Percentiles rank a stretch among this genome's conserved stretches.
phyloP scores from a whole-genome alignment of 2,113 vertebrate species.

The Herpetotheres cachinnans region DNA sequence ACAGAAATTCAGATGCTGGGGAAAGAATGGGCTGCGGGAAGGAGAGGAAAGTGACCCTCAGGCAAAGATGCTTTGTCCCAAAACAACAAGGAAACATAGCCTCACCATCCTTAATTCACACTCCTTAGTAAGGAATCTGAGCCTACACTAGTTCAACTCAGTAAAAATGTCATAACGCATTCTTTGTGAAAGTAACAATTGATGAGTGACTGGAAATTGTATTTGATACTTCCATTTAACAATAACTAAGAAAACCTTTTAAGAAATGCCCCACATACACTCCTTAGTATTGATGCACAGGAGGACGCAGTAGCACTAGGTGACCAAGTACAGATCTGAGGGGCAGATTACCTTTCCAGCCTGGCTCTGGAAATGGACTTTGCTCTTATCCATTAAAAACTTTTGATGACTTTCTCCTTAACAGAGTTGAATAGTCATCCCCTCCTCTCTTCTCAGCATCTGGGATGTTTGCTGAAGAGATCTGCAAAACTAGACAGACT shows the following conservation, averaged over 20 bases:
- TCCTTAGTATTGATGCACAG: not conserved
- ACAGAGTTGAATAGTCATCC: not conserved
- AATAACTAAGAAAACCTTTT: not conserved
- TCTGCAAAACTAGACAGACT: not conserved
- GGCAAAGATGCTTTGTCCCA: not conserved
- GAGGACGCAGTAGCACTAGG: not conserved
- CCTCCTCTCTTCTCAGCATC: not conserved
- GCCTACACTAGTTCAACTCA: not conserved
- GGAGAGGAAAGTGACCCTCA: not conserved
- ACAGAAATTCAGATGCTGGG: not conserved
- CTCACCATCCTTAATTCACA: not conserved
- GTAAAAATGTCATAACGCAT: not conserved
- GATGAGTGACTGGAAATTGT: not conserved
- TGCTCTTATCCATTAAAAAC: not conserved
- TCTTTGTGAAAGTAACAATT: not conserved
- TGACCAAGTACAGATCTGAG: not conserved
- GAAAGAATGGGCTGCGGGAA: not conserved
- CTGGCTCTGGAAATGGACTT: not conserved
- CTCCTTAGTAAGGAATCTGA: not conserved
- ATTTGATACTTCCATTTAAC: not conserved
- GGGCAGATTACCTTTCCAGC: not conserved
- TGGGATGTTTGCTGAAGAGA: not conserved
- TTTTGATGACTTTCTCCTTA: not conserved
- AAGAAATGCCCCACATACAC: not conserved
- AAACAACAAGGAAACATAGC: not conserved